Percentiles rank a stretch among this genome's conserved stretches.
Evolutionary conservation across 2,888 invertebrate genomes (phyloP).

Genomic region (Escarpia spicata): DNA sequence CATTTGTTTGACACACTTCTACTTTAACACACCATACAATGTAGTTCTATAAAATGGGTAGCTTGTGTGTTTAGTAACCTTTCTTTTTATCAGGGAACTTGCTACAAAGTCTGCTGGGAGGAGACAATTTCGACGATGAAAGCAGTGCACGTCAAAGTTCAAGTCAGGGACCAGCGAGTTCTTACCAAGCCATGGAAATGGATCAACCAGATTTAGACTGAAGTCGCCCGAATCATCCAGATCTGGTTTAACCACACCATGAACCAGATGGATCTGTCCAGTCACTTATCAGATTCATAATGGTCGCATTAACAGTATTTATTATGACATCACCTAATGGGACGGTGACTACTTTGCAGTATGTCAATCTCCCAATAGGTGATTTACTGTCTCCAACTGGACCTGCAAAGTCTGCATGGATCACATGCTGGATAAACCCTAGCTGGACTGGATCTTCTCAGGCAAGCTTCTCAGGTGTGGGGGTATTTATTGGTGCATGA

Average conservation of each 20-base stretch:
- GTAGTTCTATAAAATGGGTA: too few species aligned
- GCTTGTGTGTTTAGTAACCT: background rate
- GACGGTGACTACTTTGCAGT: background rate
- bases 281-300: background rate
- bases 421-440: background rate
- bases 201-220: slow-evolving; percentile 6
- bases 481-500: slow-evolving; percentile 1
- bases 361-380: background rate
- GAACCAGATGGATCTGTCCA: background rate
- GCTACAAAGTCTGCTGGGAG: slow-evolving; percentile 10
- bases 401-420: background rate
- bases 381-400: background rate
- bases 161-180: background rate
- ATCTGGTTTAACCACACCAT: background rate
- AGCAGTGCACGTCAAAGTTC: background rate
- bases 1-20: too few species aligned
- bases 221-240: background rate
- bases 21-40: too few species aligned
- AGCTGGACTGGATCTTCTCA: slow-evolving; percentile 1
- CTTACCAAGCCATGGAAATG: background rate
- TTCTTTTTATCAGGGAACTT: background rate
- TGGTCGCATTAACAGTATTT: background rate
- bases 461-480: background rate
- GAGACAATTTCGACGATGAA: background rate
- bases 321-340: background rate